Base-by-base conservation (phyloP, 2,888 invertebrate species). In the Leucoma salicis region DNA sequence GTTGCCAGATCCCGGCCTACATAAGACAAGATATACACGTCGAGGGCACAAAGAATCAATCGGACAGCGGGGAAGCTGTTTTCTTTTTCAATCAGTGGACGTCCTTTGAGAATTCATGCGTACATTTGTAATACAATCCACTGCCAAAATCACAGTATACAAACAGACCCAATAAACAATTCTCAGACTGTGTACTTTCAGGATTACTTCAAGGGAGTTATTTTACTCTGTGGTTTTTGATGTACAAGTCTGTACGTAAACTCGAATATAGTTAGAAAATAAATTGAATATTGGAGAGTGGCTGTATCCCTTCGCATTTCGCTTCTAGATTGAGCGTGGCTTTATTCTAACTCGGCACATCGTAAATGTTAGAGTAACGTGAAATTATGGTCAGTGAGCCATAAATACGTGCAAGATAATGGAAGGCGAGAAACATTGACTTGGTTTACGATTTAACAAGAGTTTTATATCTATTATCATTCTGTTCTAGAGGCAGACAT, bases 71-170 rank as follows among this genome's bases (percentile, higher is more conserved):
- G 65, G 75, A 78, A 78, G 74, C 80, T 85, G 84, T 86, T 86
- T 85, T 83, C 82, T 82, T 84, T 86, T 86, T 82, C 86, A 86
- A 86, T 85, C 86, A 86, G 75, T 72, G 72, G 63, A 66, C 70
- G 69, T 81, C 85, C 79, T 79, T 63, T 41, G 81, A 66, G 82
- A 67, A 60, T 67, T 57, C 61, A 48, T 57, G 58, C 57, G 53
- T 66, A 72, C 67, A 76, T 61, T 69, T 70, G 67, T 63, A 68
- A 63, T 58, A 49, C 62, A 62, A 63, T 59, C 56, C 50, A 51
- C 56, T 53, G 56, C 56, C 48, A 55, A 34, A 10, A 12, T 55
- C 77, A 76, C 70, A 82, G 81, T 7, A 46, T 57, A 66, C 37
- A 46, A 39, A 37, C 42, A 46, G 14, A 29, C 11, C 15, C 1